Percentiles rank a stretch among this genome's conserved stretches.
Evolutionary conservation across 1,140 invertebrate species (phyloP).

Genomic region (Chionoecetes opilio): DNA sequence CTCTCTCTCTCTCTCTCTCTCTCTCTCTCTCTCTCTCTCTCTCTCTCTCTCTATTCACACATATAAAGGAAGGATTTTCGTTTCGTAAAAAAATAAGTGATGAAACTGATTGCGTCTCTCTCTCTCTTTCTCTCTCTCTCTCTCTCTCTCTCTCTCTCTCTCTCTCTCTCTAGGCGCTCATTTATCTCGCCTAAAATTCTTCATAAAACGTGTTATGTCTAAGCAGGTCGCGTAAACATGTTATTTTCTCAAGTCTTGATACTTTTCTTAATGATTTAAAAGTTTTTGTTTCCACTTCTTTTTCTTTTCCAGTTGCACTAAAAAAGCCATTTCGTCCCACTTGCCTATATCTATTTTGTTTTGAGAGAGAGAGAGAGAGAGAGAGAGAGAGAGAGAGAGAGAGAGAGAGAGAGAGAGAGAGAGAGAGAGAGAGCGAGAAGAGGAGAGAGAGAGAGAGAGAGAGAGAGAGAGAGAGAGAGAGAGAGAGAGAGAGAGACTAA

Average conservation of each 20-base stretch:
- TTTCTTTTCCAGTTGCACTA: too few species aligned
- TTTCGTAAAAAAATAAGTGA: too few species aligned
- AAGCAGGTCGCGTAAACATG: neutral
- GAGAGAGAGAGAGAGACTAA: neutral
- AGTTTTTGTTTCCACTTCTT: slow-evolving; percentile 31
- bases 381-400: slow-evolving; percentile 50
- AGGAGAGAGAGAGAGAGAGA: slow-evolving; percentile 42
- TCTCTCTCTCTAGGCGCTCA: neutral
- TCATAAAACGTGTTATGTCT: neutral
- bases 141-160: slow-evolving; percentile 14
- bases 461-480: slow-evolving; percentile 46
- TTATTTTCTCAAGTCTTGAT: neutral
- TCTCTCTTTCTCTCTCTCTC: neutral
- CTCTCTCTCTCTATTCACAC: neutral
- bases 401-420: slow-evolving; percentile 43
- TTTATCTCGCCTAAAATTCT: neutral
- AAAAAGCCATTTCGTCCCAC: neutral
- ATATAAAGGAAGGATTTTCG: too few species aligned
- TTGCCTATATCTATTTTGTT: neutral
- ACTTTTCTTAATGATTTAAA: neutral
- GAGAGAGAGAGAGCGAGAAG: neutral
- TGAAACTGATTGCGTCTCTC: too few species aligned
- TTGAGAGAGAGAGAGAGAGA: neutral
- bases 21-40: slow-evolving; percentile 14
- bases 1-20: neutral